phyloP scores from a whole-genome alignment of 35 echinoderm and acorn worm genomes.

The Holothuria glaberrima region DNA sequence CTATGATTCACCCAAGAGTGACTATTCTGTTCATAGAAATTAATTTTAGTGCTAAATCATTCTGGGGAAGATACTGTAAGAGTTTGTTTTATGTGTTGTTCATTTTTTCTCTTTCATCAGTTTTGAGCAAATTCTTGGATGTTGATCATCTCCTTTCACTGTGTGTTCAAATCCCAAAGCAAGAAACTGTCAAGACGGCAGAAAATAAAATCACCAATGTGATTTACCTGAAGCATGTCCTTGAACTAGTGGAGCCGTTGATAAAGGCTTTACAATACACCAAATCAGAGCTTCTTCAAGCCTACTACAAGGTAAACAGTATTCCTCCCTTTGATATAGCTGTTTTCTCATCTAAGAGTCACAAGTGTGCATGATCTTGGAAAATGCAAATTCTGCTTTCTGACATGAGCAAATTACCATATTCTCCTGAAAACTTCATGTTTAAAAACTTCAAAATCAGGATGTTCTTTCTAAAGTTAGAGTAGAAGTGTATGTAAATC shows the following conservation, averaged over 20 bases:
- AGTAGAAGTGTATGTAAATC: too few species aligned
- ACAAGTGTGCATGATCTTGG: too few species aligned
- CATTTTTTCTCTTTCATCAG: slow-evolving; percentile 35
- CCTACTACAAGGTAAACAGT: slow-evolving; percentile 75
- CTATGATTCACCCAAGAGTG: not conserved
- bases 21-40: too few species aligned
- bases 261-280: slow-evolving; percentile 67
- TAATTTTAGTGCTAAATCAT: too few species aligned
- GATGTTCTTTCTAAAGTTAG: too few species aligned
- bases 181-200: slow-evolving; percentile 86
- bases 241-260: slow-evolving; percentile 87
- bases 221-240: slow-evolving; percentile 92
- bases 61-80: too few species aligned
- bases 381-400: not conserved
- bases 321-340: too few species aligned
- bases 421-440: not conserved
- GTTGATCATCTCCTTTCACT: slow-evolving; percentile 95
- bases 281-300: slow-evolving; percentile 79
- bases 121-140: slow-evolving; percentile 84
- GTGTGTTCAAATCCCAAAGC: slow-evolving; percentile 97
- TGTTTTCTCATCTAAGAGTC: not conserved
- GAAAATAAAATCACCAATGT: slow-evolving; percentile 91
- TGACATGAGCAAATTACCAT: too few species aligned
- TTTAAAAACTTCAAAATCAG: not conserved
- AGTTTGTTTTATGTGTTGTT: too few species aligned